Evolutionary conservation across 2,113 vertebrate species (phyloP).

Genomic region (Solenodon paradoxus): DNA sequence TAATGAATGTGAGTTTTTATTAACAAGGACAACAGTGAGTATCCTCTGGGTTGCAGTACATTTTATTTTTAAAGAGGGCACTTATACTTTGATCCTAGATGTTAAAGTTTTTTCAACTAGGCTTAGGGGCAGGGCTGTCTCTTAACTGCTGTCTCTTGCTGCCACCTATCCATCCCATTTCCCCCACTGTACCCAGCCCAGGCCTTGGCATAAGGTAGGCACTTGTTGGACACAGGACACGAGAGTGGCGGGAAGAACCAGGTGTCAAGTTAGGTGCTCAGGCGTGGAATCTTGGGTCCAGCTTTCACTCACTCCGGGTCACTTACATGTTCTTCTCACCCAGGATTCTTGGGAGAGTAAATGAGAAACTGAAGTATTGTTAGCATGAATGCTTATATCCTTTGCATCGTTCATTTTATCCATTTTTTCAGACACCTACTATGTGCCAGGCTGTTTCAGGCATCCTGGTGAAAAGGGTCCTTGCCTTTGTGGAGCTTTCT

Average conservation of each 20-base stretch:
- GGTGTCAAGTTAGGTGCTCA: background rate
- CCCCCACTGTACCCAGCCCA: background rate
- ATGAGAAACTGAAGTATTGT: background rate
- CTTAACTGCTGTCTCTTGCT: background rate
- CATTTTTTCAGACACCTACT: background rate
- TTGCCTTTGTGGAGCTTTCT: background rate
- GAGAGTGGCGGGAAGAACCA: background rate
- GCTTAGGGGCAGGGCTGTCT: background rate
- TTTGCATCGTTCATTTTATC: background rate
- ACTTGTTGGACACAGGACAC: background rate
- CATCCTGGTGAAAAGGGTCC: background rate
- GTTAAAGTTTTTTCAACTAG: background rate
- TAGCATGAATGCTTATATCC: background rate
- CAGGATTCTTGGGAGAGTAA: background rate
- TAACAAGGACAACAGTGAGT: background rate
- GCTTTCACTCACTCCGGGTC: background rate
- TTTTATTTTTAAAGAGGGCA: background rate
- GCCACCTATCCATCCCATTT: fast-evolving
- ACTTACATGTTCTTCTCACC: background rate
- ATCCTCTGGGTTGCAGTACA: background rate
- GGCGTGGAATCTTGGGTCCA: background rate
- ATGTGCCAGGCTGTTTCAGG: no score
- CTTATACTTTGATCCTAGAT: background rate
- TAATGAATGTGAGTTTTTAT: background rate
- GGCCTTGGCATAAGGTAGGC: background rate